Conservation (phyloP, 2,113 vertebrate species). For the Marmota flaviventris region DNA sequence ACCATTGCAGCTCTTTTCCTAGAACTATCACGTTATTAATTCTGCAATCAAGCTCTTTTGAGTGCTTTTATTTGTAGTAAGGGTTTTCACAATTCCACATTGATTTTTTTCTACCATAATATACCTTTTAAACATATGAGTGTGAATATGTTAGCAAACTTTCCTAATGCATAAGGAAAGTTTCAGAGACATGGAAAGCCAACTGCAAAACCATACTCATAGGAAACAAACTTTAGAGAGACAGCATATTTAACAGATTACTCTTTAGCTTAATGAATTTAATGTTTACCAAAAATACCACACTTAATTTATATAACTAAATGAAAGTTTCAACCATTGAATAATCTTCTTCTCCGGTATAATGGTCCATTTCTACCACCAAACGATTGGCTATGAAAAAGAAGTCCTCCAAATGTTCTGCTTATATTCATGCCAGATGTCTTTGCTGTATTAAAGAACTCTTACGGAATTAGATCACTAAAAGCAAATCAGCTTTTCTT, state of each 20-base stretch:
- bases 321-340: slow-evolving; percentile 60
- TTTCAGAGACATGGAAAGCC: slow-evolving; percentile 63
- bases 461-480: slow-evolving; percentile 79
- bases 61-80: slow-evolving; percentile 84
- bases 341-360: slow-evolving; percentile 66
- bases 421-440: slow-evolving; percentile 79
- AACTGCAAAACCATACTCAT: slow-evolving; percentile 62
- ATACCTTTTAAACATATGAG: slow-evolving; percentile 83
- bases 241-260: slow-evolving; percentile 55
- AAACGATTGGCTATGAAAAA: slow-evolving; percentile 76
- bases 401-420: slow-evolving; percentile 77
- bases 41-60: slow-evolving; percentile 88
- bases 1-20: slow-evolving; percentile 83
- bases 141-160: slow-evolving; percentile 75
- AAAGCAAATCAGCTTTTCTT: slow-evolving; percentile 83
- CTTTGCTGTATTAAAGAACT: slow-evolving; percentile 80
- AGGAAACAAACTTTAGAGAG: slow-evolving; percentile 63
- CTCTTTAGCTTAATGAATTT: slow-evolving; percentile 58
- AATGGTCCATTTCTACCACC: slow-evolving; percentile 72
- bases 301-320: slow-evolving; percentile 74
- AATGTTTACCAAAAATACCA: slow-evolving; percentile 62
- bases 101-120: slow-evolving; percentile 80
- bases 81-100: slow-evolving; percentile 83
- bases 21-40: slow-evolving; percentile 88
- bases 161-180: slow-evolving; percentile 72